These are phyloP conservation scores for Calameuta idolon DNA, from an alignment of 2,888 invertebrate species.

Conservation along the genomic window DNA sequence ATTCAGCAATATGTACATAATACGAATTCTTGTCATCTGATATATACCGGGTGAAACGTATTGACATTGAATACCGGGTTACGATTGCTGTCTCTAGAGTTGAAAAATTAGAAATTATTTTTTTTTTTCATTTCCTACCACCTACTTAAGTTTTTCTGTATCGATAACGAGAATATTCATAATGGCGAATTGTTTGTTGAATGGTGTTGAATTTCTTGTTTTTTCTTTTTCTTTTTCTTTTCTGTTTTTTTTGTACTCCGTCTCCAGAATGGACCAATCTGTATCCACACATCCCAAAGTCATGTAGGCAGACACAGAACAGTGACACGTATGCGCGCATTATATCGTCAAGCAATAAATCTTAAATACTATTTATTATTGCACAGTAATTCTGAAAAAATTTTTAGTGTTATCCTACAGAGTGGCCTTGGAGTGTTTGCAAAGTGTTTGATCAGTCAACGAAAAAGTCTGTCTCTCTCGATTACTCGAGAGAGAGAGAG, in stretches of 20 bases:
- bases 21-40: not conserved
- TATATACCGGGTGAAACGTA: not conserved
- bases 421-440: slow-evolving; percentile 3
- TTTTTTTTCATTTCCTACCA: too few relatives aligned
- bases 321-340: not conserved
- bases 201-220: not conserved
- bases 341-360: slow-evolving; percentile 2
- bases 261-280: not conserved
- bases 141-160: too few relatives aligned
- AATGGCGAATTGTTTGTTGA: not conserved
- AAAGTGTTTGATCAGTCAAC: not conserved
- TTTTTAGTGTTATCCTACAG: not conserved
- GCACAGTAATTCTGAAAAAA: not conserved
- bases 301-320: not conserved
- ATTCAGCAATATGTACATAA: not conserved
- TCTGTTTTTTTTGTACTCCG: not conserved
- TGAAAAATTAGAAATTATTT: too few relatives aligned
- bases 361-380: slow-evolving; percentile 3
- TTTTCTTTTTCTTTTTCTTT: not conserved
- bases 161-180: not conserved
- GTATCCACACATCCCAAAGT: not conserved
- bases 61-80: not conserved
- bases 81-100: not conserved
- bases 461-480: not conserved
- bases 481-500: not conserved